phyloP scores from a whole-genome alignment of 2,888 invertebrate genomes.

The Trissoscelio sp. region DNA sequence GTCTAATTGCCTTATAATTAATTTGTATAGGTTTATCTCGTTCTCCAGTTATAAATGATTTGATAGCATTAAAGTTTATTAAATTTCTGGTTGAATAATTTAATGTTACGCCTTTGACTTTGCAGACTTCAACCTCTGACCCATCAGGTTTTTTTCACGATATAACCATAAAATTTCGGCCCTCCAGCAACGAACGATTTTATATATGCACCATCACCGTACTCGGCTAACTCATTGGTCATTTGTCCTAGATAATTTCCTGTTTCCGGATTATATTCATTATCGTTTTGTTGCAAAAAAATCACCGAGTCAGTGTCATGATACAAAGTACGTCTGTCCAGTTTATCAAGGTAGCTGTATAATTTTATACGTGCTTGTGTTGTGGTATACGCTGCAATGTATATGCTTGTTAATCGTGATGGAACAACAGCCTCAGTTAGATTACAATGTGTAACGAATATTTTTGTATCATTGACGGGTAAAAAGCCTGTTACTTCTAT shows the following conservation, averaged over 20 bases:
- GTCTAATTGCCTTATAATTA: neutral
- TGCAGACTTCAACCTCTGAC: neutral
- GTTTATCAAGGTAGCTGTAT: neutral
- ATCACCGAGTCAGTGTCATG: conserved; percentile 15
- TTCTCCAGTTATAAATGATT: neutral
- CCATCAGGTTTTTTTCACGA: no score
- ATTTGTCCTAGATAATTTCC: conserved; percentile 18
- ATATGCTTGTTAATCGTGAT: neutral
- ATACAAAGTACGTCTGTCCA: neutral
- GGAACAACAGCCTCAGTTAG: neutral
- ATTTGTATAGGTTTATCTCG: neutral
- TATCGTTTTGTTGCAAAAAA: neutral
- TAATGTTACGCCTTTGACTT: conserved; percentile 44
- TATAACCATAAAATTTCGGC: conserved; percentile 26
- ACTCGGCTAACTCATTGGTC: conserved; percentile 40
- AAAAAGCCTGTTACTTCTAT: neutral
- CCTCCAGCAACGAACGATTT: conserved; percentile 14
- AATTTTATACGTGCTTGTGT: neutral
- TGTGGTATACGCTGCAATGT: no score
- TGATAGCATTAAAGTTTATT: conserved; percentile 13
- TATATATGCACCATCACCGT: conserved; percentile 40
- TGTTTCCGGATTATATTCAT: no score
- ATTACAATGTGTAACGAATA: neutral
- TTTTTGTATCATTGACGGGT: neutral
- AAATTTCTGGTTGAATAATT: conserved; percentile 14